phyloP scores from a whole-genome alignment of 2,113 vertebrate species.

The Speoplatyrhinus poulsoni region DNA sequence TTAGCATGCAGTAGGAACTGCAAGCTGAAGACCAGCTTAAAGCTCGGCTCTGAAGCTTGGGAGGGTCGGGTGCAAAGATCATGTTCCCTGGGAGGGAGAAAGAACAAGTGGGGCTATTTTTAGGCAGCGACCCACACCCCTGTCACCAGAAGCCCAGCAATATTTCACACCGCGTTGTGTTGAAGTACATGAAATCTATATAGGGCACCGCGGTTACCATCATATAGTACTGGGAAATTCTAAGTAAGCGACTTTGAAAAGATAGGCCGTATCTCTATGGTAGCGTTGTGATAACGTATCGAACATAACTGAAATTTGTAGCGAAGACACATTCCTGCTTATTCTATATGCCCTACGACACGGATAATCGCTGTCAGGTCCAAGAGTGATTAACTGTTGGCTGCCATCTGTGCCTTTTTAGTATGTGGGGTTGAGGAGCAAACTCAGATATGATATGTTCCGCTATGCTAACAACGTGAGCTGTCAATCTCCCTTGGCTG shows the following conservation, averaged over 20 bases:
- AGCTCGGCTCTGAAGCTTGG: conserved; percentile 49
- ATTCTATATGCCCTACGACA: too few relatives aligned
- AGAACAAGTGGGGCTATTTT: conserved; percentile 57
- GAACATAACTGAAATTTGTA: too few relatives aligned
- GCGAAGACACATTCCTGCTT: too few relatives aligned
- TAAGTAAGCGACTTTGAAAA: neutral
- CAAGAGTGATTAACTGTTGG: neutral
- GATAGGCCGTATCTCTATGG: neutral
- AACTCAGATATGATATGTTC: neutral
- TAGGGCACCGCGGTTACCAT: conserved; percentile 35
- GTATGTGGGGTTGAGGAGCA: neutral
- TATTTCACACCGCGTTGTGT: conserved; percentile 49
- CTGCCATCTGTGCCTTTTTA: neutral
- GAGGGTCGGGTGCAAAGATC: conserved; percentile 54
- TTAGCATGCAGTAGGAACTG: neutral
- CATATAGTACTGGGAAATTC: too few relatives aligned
- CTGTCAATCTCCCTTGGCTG: conserved; percentile 15
- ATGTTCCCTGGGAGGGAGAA: conserved; percentile 36
- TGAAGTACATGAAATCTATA: conserved; percentile 45
- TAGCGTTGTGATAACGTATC: too few relatives aligned
- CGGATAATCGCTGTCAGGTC: too few relatives aligned
- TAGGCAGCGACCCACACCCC: conserved; percentile 36
- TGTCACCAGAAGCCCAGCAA: conserved; percentile 34
- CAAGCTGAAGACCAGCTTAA: conserved; percentile 42
- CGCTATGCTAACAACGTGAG: neutral